Base-by-base conservation (phyloP, 2,797 vertebrate species). In the Dendrocincla tyrannina region DNA sequence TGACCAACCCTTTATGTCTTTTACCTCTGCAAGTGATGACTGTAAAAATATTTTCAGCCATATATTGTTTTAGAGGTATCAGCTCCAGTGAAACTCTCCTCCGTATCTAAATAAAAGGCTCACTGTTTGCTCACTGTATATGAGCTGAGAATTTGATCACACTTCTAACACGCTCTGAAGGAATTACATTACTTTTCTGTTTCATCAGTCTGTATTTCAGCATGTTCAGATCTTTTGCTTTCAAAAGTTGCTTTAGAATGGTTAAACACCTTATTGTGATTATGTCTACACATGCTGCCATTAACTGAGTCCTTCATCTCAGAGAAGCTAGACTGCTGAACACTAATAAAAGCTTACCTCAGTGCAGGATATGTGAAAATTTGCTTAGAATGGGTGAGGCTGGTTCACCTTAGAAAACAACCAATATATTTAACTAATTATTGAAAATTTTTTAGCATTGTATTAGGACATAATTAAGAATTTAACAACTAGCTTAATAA, bases 401-500 rank as follows among this genome's bases (percentile, higher is more conserved):
- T 92, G 32, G 18, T 75, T 92, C 55, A 37, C 44, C 77, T 44
- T 17, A 64, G 27, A 68, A 83, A 86, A 5, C 23, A 59, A 27
- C 13, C 24, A 46, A 41, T 0, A 3, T 49, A 47, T 67, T 92
- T 85, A 81, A 70, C 8, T 82, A 66, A 94, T 79, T 74, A 60
- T 59, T 86, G 49, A 42, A 53, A 10, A 2, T 9, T 75, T 87
- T 93, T 79, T 64, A 93, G n/a, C 55, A 41, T 90, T 93, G 47
- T 88, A 68, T 78, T 94, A 59, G 41, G 82, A 53, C 52, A 74
- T 79, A 70, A 94, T 88, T 86, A 94, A 88, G 16, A 49, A 46
- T 91, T 85, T 90, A 90, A 49, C 74, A 89, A 74, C 77, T 53
- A 47, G 72, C 49, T 91, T 85, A 49, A 91, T 91, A 95, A 95